phyloP scores from a whole-genome alignment of 53 echinoderm and acorn worm genomes.

The Luidia sarsii region DNA sequence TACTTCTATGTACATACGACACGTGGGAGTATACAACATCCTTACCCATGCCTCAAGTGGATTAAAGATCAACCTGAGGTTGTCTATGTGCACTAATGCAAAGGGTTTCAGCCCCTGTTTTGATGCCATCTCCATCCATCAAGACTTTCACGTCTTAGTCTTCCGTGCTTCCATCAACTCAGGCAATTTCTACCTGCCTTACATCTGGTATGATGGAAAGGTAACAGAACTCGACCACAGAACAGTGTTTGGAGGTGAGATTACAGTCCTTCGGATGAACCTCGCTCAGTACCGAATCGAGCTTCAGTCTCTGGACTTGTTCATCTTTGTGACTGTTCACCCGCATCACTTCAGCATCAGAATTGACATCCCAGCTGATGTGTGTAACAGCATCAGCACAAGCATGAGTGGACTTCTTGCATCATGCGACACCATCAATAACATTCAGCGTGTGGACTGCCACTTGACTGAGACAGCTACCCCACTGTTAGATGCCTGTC shows the following conservation, averaged over 20 bases:
- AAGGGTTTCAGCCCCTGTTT: slow-evolving; percentile 62
- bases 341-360: slow-evolving; percentile 61
- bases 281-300: slow-evolving; percentile 60
- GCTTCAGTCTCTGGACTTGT: slow-evolving; percentile 42
- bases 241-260: slow-evolving; percentile 40
- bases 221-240: slow-evolving; percentile 56
- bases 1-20: slow-evolving; percentile 56
- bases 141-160: slow-evolving; percentile 31
- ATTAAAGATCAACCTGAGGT: slow-evolving; percentile 53
- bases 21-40: slow-evolving; percentile 62
- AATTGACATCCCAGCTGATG: slow-evolving; percentile 48
- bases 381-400: slow-evolving; percentile 40
- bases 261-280: slow-evolving; percentile 53
- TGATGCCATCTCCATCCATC: slow-evolving; percentile 69
- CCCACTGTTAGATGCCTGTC: slow-evolving; percentile 33
- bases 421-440: slow-evolving; percentile 64
- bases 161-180: slow-evolving; percentile 54
- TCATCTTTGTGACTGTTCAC: slow-evolving; percentile 59
- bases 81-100: slow-evolving; percentile 57
- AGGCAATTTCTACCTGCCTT: neutral
- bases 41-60: slow-evolving; percentile 33
- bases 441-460: slow-evolving; percentile 61
- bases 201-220: slow-evolving; percentile 67
- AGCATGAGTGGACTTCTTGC: slow-evolving; percentile 57
- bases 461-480: neutral